Evolutionary conservation across 1,140 invertebrate species (phyloP), one percentile per base, ranked within the genome.

Genomic region (Hesperophylax magnus): DNA sequence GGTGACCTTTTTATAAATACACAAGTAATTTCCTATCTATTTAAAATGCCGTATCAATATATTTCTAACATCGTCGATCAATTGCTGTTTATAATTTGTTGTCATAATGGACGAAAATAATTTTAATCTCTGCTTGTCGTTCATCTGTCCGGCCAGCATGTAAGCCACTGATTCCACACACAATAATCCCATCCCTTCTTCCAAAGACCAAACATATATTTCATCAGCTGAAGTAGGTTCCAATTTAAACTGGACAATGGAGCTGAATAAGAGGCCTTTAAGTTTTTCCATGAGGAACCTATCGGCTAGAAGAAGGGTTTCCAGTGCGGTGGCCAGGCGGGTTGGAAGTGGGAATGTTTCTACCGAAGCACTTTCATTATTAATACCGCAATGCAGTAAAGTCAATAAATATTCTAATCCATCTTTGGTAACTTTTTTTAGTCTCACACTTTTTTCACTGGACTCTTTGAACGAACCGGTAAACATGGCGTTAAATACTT

Each of bases 381-480:
- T 91, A 24, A 87, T 87, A 0, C 89, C 88, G 27, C 88, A 90
- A 7, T 90, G 85, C 47, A 93, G 82, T 0, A 93, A 85, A 2
- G 90, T 91, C 1, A 92, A 85, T 39, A 92, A 83, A 86, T 90
- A 91, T 85, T 91, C 87, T 1, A 94, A 85, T 0, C 91, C 90
- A 14, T 89, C 88, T 79, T 89, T 91, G 0, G 91, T 89, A 0
- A 92, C 92, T 76, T 93, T 91, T 83, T 88, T 89, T 2, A 94
- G 79, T 15, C 87, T 86, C 0, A 94, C 90, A 76, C 87, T 87
- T 56, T 89, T 89, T 84, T 94, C 91, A 11, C 87, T 87, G 0
- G 93, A 93, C 85, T 95, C 94, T 39, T 90, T 92, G 85, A 94
- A 95, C 24, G 89, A 88, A 1, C 93, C 93, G 80, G 91, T 90